phyloP scores from a whole-genome alignment of 2,113 vertebrate genomes.

The Stomatorhinus ivindoensis region DNA sequence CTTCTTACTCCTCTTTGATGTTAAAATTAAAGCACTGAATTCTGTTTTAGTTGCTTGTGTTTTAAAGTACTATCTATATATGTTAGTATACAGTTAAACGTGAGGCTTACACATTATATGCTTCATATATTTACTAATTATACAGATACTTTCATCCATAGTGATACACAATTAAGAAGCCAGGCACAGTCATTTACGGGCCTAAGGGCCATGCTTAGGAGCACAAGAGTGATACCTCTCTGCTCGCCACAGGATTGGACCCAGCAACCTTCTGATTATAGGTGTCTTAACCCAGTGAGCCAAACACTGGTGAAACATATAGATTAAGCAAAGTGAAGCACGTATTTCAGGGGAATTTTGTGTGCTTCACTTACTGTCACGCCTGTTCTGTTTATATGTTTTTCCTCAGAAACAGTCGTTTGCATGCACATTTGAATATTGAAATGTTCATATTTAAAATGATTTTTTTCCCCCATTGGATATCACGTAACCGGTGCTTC shows the following conservation, averaged over 20 bases:
- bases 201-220: background rate
- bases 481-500: background rate
- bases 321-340: background rate
- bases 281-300: background rate
- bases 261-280: background rate
- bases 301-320: background rate
- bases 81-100: background rate
- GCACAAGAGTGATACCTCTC: background rate
- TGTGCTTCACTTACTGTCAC: background rate
- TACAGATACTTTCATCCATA: background rate
- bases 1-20: background rate
- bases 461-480: background rate
- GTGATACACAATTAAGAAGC: background rate
- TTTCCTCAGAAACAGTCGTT: background rate
- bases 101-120: background rate
- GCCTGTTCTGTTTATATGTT: background rate
- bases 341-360: background rate
- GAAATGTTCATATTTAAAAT: background rate
- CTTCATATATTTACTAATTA: background rate
- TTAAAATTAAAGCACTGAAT: background rate
- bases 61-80: background rate
- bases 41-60: background rate
- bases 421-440: background rate
- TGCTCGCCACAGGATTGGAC: background rate
- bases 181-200: background rate